These are phyloP conservation scores for Naja naja DNA, from an alignment of 2,113 vertebrate genomes.

Conservation along the genomic window DNA sequence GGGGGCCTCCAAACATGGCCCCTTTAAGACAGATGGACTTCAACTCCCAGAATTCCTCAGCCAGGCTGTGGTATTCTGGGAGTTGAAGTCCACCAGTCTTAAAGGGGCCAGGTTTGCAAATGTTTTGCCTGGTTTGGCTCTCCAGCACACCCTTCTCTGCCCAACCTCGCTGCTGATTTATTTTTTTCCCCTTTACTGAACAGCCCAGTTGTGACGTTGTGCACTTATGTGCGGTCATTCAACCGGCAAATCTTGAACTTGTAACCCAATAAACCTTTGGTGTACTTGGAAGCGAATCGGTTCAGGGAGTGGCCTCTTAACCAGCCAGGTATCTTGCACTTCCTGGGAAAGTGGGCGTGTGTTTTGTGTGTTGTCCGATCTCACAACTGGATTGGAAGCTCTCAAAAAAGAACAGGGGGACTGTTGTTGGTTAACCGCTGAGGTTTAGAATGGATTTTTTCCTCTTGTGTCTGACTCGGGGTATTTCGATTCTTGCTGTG, in stretches of 20 bases:
- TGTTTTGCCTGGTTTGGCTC: too few relatives aligned
- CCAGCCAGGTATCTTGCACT: background rate
- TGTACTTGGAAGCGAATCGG: slow-evolving; percentile 18
- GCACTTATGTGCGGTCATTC: background rate
- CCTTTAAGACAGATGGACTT: too few relatives aligned
- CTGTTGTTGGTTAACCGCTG: background rate
- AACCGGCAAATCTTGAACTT: background rate
- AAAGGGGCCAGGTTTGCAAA: background rate
- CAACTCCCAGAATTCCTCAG: too few relatives aligned
- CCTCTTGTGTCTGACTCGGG: too few relatives aligned
- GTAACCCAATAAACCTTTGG: slow-evolving; percentile 16
- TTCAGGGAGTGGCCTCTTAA: background rate
- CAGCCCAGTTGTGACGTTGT: background rate
- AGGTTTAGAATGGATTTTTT: background rate
- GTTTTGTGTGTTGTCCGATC: slow-evolving; percentile 42
- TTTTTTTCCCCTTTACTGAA: background rate
- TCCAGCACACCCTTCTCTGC: background rate
- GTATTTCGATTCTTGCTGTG: too few relatives aligned
- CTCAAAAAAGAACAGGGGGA: background rate
- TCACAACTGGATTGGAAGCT: slow-evolving; percentile 48
- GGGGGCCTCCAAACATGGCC: too few relatives aligned
- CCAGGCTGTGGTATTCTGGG: too few relatives aligned
- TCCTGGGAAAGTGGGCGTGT: background rate
- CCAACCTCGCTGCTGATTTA: background rate
- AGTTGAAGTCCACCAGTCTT: background rate